Evolutionary conservation across 2,113 vertebrate species (phyloP).

Genomic region (Salvelinus alpinus): DNA sequence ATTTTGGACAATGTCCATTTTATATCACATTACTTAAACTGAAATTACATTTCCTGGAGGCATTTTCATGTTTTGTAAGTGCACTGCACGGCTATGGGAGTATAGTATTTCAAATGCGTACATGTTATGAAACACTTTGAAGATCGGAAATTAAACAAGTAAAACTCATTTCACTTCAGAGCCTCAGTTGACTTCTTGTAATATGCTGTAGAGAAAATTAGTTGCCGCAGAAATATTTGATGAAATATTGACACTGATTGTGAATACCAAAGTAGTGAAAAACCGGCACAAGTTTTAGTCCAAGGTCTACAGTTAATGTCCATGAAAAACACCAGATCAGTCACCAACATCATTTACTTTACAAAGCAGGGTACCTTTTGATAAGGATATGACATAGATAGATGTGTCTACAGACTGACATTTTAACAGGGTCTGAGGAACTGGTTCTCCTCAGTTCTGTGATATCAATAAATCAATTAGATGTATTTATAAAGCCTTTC

Average conservation of each 20-base stretch:
- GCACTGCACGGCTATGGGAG: conserved; percentile 58
- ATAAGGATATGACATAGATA: too few species aligned
- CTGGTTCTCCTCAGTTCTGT: conserved; percentile 11
- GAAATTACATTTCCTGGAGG: conserved; percentile 75
- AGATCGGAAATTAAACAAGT: conserved; percentile 20
- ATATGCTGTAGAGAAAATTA: background rate
- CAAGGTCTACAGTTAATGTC: background rate
- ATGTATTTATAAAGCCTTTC: too few species aligned
- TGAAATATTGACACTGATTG: conserved; percentile 7
- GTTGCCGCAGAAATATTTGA: background rate
- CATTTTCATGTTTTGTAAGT: conserved; percentile 73
- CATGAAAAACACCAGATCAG: conserved; percentile 4
- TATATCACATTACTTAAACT: conserved; percentile 75
- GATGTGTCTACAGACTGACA: background rate
- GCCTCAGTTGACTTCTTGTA: conserved; percentile 43
- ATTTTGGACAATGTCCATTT: conserved; percentile 70
- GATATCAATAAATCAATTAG: too few species aligned
- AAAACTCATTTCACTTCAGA: conserved; percentile 58
- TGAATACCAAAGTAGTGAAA: background rate
- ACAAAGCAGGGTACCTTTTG: conserved; percentile 14
- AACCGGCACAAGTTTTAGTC: background rate
- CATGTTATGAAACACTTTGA: conserved; percentile 55
- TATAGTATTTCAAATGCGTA: conserved; percentile 62
- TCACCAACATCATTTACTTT: conserved; percentile 31
- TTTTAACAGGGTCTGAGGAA: background rate